Evolutionary conservation across 1,140 invertebrate species (phyloP).

Genomic region (Platorchestia sp.): DNA sequence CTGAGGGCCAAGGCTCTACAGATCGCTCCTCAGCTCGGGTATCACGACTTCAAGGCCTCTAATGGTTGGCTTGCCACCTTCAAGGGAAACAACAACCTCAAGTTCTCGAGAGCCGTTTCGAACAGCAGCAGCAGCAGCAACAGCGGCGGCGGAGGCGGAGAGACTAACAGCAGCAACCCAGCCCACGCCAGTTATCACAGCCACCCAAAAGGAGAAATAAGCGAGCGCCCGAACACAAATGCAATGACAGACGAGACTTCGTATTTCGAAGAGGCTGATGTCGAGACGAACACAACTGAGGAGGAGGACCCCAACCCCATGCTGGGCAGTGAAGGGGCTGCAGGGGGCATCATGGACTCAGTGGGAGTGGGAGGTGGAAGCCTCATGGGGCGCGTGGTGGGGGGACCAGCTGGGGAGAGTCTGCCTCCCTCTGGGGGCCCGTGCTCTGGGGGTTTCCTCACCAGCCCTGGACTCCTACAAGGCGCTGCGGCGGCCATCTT

Average conservation of each 20-base stretch:
- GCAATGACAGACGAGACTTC: conserved; percentile 6
- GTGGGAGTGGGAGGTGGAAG: conserved; percentile 9
- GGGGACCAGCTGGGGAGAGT: conserved; percentile 5
- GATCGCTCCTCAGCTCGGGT: conserved; percentile 65
- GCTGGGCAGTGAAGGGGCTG: conserved; percentile 7
- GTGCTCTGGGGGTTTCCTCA: conserved; percentile 33
- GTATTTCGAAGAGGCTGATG: conserved; percentile 63
- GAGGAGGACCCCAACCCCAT: conserved; percentile 37
- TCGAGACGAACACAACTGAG: conserved; percentile 58
- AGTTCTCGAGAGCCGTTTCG: conserved; percentile 59
- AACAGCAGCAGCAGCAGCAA: conserved; percentile 44
- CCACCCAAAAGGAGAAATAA: conserved; percentile 45
- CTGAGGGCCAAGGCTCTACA: conserved; percentile 65
- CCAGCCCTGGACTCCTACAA: conserved; percentile 38
- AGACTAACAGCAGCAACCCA: conserved; percentile 7
- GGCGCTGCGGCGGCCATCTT: conserved; percentile 50
- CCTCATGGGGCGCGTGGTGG: conserved; percentile 50
- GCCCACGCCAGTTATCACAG: conserved; percentile 15
- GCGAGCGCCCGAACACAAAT: conserved; percentile 46
- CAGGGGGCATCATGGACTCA: conserved; percentile 11
- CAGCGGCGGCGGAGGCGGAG: not conserved
- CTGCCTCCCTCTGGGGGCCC: not conserved
- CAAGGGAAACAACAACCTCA: conserved; percentile 66
- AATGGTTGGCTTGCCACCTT: conserved; percentile 67
- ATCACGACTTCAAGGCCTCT: conserved; percentile 67